A percentile compares a stretch with the other conserved stretches of the same genome.
Conservation (phyloP, 2,113 vertebrate genomes). For the Myiozetetes cayanensis region DNA sequence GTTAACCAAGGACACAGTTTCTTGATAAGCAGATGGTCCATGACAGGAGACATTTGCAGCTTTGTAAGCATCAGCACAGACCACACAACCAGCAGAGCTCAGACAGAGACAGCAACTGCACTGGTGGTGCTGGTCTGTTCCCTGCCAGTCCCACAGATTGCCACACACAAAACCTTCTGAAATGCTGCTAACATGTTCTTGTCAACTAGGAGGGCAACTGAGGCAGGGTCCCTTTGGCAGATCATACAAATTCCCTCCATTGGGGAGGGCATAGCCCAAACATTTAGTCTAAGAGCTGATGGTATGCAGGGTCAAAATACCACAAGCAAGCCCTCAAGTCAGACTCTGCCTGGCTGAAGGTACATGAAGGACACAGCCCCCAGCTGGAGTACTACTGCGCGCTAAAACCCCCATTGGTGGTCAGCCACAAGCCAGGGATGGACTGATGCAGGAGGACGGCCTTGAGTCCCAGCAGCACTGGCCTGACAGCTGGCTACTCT, state of each 20-base stretch:
- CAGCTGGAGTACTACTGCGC: rapidly evolving
- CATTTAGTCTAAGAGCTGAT: neutral
- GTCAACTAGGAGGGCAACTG: neutral
- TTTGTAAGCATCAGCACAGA: neutral
- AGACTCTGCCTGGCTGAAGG: neutral
- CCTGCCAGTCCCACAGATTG: neutral
- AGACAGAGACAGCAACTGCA: neutral
- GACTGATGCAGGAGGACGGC: neutral
- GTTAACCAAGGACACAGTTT: neutral
- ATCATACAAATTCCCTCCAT: neutral
- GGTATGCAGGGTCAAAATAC: neutral
- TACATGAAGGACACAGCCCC: neutral
- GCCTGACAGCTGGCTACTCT: neutral
- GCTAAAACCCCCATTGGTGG: neutral
- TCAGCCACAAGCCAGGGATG: neutral
- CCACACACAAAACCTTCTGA: neutral
- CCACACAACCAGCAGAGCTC: neutral
- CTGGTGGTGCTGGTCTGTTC: rapidly evolving
- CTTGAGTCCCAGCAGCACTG: neutral
- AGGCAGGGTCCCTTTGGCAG: neutral
- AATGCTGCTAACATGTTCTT: neutral
- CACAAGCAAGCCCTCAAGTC: neutral
- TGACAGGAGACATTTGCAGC: neutral
- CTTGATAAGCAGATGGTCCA: neutral
- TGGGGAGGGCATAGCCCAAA: neutral